Evolutionary conservation across 2,888 invertebrate species (phyloP).

Genomic region (Hyposoter didymator): DNA sequence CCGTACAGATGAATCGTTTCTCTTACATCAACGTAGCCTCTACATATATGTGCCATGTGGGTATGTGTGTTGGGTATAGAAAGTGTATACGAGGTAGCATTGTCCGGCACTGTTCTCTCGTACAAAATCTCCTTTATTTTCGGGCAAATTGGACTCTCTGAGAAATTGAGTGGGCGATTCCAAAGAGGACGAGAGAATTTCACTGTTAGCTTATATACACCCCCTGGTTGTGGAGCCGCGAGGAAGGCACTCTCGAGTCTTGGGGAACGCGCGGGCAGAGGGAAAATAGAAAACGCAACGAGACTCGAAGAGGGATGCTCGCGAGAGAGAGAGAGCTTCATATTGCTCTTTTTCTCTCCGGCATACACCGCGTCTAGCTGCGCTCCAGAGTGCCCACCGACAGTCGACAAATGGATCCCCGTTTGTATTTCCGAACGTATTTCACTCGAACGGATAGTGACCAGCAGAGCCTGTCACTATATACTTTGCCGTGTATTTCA

Average conservation of each 20-base stretch:
- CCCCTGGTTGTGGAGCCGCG: conserved; percentile 7
- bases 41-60: neutral
- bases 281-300: conserved; percentile 50
- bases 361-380: conserved; percentile 10
- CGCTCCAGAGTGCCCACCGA: conserved; percentile 71
- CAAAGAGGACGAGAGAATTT: conserved; percentile 24
- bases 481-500: conserved; percentile 33
- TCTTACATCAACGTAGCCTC: conserved; percentile 28
- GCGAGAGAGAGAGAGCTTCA: conserved; percentile 35
- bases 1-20: conserved; percentile 72
- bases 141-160: conserved; percentile 80
- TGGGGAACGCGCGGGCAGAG: conserved; percentile 37
- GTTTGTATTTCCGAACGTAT: conserved; percentile 79
- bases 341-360: conserved; percentile 13
- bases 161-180: conserved; percentile 75
- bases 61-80: neutral
- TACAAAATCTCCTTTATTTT: conserved; percentile 71
- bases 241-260: conserved; percentile 19
- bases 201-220: conserved; percentile 48
- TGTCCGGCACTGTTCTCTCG: conserved; percentile 25
- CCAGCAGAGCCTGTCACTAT: conserved; percentile 66
- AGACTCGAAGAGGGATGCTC: conserved; percentile 40
- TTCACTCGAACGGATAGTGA: conserved; percentile 77
- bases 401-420: conserved; percentile 80
- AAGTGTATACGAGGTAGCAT: conserved; percentile 10